Evolutionary conservation across 1,140 invertebrate genomes (phyloP), one percentile per base, ranked within the genome.

Genomic region (Phenacoccus solenopsis): DNA sequence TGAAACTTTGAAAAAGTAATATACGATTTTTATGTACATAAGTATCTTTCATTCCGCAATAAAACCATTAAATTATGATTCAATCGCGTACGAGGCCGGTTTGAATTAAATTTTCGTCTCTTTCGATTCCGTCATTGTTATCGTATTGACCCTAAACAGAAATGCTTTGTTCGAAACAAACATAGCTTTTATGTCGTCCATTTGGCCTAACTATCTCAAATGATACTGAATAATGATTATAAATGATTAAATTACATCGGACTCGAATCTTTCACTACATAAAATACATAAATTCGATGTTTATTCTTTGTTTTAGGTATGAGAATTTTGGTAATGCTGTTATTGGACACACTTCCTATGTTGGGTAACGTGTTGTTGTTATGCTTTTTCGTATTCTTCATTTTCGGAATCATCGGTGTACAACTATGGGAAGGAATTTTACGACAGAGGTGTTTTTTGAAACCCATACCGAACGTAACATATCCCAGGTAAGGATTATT

Each of bases 311-410:
- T n/a, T n/a, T n/a, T n/a, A 98, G 95, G 95, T 85, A 98, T 98
- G 94, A 85, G 96, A 72, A 98, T 98, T 75, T 82, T 98, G 76
- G 96, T 98, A 73, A 98, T 98, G 95, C 81, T 99, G 30, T 85
- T 99, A n/a, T 83, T 99, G 75, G 97, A 99, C 80, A 99, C 97
- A 1, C 84, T 99, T 70, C 97, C 97, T 0, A 99, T 99, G 97
- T 81, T 99, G 75, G 97, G 97, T 67, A 99, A 99, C 80, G 98
- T 99, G 28, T 83, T 99, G 69, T 84, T 99, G 49, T 82, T 99
- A 49, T 99, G 97, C 82, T 99, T 99, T 84, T 99, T 99, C 83
- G 96, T 99, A 38, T 99, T 99, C 86, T 99, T 99, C 85, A 99
- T 99, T 78, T 99, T 99, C 78, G 97, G 98, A 61, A 99, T 99